Percentiles rank a stretch among this genome's conserved stretches.
Conservation (phyloP, 2,888 invertebrate genomes). For the Criorhina ranunculi region DNA sequence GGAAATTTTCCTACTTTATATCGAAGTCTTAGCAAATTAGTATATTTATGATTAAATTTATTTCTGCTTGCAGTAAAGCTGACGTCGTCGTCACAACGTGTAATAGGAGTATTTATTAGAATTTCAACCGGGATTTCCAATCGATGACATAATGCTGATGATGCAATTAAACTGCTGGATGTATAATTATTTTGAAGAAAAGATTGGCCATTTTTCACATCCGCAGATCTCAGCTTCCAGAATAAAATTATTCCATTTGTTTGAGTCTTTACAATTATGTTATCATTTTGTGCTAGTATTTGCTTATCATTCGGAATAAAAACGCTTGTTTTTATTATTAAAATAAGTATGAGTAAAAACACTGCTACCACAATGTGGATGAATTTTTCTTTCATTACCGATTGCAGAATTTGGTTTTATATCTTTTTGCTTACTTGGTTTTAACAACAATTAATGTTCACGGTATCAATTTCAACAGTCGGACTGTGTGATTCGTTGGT, state of each 20-base stretch:
- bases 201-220: neutral
- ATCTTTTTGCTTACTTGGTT: slow-evolving; percentile 9
- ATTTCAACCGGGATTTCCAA: neutral
- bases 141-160: slow-evolving; percentile 1
- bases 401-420: slow-evolving; percentile 21
- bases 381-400: slow-evolving; percentile 67
- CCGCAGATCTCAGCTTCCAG: neutral
- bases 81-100: neutral
- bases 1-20: slow-evolving; percentile 17
- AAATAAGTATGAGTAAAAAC: slow-evolving; percentile 43
- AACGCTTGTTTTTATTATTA: slow-evolving; percentile 37
- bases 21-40: too few relatives aligned
- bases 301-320: slow-evolving; percentile 36
- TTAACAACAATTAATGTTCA: neutral
- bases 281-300: slow-evolving; percentile 3
- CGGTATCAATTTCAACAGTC: too few relatives aligned
- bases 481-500: neutral
- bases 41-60: too few relatives aligned
- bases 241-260: neutral
- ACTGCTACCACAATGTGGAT: slow-evolving; percentile 39
- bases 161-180: neutral
- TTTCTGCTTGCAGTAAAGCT: too few relatives aligned
- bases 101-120: neutral
- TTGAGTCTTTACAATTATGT: slow-evolving; percentile 6
- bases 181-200: neutral